Conservation (phyloP, 2,797 vertebrate genomes). For the Champsocephalus gunnari region DNA sequence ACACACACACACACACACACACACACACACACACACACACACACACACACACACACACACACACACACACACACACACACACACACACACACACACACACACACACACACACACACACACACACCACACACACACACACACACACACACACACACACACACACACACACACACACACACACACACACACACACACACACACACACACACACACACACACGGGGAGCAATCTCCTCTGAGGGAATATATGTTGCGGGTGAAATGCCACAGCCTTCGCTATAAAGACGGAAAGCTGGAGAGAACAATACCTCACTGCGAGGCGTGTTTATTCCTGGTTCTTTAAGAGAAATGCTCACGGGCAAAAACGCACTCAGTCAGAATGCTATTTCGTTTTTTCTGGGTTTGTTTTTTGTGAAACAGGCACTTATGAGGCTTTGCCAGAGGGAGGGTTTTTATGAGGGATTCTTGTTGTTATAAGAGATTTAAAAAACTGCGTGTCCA, state of each 20-base stretch:
- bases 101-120: conserved; percentile 14
- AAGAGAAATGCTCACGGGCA: conserved; percentile 35
- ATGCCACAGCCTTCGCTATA: conserved; percentile 25
- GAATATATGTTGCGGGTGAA: conserved; percentile 28
- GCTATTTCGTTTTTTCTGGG: conserved; percentile 18
- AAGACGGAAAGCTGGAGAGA: conserved; percentile 14
- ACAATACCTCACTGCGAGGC: conserved; percentile 13
- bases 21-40: too few relatives aligned
- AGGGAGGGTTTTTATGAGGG: not conserved
- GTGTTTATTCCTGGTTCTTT: conserved; percentile 1
- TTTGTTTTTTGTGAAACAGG: conserved; percentile 6
- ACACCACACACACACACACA: too few relatives aligned
- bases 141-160: too few relatives aligned
- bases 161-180: too few relatives aligned
- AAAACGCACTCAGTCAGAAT: conserved; percentile 30
- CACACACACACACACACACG: not conserved
- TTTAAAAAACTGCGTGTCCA: not conserved
- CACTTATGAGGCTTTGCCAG: not conserved
- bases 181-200: not conserved
- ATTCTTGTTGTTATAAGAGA: conserved; percentile 12
- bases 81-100: conserved; percentile 31
- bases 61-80: too few relatives aligned
- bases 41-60: too few relatives aligned
- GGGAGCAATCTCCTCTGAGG: conserved; percentile 38
- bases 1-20: not conserved